Conservation (phyloP, 1,140 invertebrate species). For the Oryzaephilus surinamensis region DNA sequence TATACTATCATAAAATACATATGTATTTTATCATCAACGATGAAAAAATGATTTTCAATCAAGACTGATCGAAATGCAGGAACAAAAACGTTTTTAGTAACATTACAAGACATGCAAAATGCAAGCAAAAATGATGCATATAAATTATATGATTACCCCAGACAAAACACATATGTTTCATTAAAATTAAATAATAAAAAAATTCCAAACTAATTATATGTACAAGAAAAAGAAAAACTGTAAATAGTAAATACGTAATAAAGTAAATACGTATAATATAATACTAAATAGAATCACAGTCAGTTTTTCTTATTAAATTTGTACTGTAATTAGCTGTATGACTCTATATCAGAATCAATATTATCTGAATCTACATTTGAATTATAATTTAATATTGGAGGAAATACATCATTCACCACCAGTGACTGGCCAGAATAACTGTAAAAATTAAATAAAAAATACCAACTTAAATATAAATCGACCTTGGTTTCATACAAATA, state of each 20-base stretch:
- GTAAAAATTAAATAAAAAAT: slow-evolving; percentile 41
- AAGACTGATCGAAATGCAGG: too few relatives aligned
- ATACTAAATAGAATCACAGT: background rate
- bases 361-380: slow-evolving; percentile 15
- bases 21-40: too few relatives aligned
- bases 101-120: too few relatives aligned
- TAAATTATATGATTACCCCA: too few relatives aligned
- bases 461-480: slow-evolving; percentile 4
- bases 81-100: too few relatives aligned
- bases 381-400: slow-evolving; percentile 44
- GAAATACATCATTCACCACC: slow-evolving; percentile 86
- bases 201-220: background rate
- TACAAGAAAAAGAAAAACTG: background rate
- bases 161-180: too few relatives aligned
- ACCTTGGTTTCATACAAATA: slow-evolving; percentile 1
- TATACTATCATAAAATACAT: too few relatives aligned
- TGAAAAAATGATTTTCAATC: too few relatives aligned
- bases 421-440: slow-evolving; percentile 84
- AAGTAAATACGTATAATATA: background rate
- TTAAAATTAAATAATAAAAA: background rate
- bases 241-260: background rate
- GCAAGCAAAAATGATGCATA: too few relatives aligned
- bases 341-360: slow-evolving; percentile 16
- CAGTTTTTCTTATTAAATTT: too few relatives aligned
- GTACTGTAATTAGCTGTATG: too few relatives aligned